Base-by-base conservation (phyloP, 1,140 invertebrate species). In the Hypsibius dujardini region DNA sequence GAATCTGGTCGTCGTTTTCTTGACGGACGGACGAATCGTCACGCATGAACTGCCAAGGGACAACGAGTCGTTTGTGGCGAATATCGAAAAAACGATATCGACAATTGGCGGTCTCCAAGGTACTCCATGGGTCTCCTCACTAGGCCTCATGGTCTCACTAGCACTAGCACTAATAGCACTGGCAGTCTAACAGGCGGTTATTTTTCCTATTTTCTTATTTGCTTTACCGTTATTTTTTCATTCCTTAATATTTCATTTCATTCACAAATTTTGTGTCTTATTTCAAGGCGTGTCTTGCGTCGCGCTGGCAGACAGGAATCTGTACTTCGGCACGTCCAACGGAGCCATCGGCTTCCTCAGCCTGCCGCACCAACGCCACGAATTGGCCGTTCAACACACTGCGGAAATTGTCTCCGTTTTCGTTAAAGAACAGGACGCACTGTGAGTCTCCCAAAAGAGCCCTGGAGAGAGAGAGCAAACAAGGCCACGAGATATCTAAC, bases 41-140 rank as follows among this genome's bases (percentile, higher is more conserved):
- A 80, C 98, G 28, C 94, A 97, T 77, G 84, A 88, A 79, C 90
- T 94, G 78, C 82, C 81, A 72, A 15, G 42, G 3, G 46, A 40
- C 46, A n/a, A 2, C 12, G 42, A 45, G 15, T 15, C 14, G 42
- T 72, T 74, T 47, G 7, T 47, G 0, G 1, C 74, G 12, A 1
- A 74, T n/a, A 47, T 47, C 47, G n/a, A 28, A 3, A 28, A 71
- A 67, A 72, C 46, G 46, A 46, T 73, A 12, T 75, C 14, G 72
- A 71, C 42, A 72, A 87, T 91, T 74, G 88, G 89, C 78, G 82
- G 75, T 47, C 76, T 85, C 71, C 83, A 85, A 72, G 76, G 77
- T 40, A 82, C 79, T 46, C 28, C 28, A 28, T 28, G 28, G 28
- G 28, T 28, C 28, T 28, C 28, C 28, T 28, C 28, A 28, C 28